phyloP scores from a whole-genome alignment of 2,888 invertebrate genomes.

The Luperina testacea region DNA sequence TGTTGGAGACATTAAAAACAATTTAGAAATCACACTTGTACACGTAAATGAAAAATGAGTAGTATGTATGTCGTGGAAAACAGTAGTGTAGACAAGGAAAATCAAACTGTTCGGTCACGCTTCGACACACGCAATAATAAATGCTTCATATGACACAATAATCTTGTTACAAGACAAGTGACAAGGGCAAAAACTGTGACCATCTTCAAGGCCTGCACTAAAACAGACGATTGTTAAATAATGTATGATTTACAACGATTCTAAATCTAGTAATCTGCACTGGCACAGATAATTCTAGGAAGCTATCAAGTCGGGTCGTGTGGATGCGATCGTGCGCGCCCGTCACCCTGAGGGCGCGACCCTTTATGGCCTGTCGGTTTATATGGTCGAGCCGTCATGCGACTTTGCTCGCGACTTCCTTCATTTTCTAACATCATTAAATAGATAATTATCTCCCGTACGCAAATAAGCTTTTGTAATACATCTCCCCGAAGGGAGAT shows the following conservation, averaged over 20 bases:
- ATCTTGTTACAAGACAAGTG: slow-evolving; percentile 26
- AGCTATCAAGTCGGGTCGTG: slow-evolving; percentile 75
- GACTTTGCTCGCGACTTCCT: slow-evolving; percentile 41
- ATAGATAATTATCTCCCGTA: slow-evolving; percentile 40
- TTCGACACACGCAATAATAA: slow-evolving; percentile 35
- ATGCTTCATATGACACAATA: slow-evolving; percentile 28
- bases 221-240: slow-evolving; percentile 9
- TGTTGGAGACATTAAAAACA: slow-evolving; percentile 11
- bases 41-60: not conserved
- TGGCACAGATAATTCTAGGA: slow-evolving; percentile 72
- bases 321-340: slow-evolving; percentile 77
- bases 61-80: slow-evolving; percentile 6
- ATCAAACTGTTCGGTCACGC: slow-evolving; percentile 40
- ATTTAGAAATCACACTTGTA: slow-evolving; percentile 14
- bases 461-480: slow-evolving; percentile 44
- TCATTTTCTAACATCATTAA: slow-evolving; percentile 32
- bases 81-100: slow-evolving; percentile 35
- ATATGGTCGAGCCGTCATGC: slow-evolving; percentile 56
- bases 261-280: slow-evolving; percentile 45
- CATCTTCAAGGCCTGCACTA: slow-evolving; percentile 31
- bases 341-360: slow-evolving; percentile 72
- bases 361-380: slow-evolving; percentile 64
- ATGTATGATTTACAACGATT: slow-evolving; percentile 23
- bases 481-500: slow-evolving; percentile 4
- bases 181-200: slow-evolving; percentile 41